These are phyloP conservation scores for Zaprionus vittiger DNA, from an alignment of 1,140 invertebrate genomes.

Conservation along the genomic window DNA sequence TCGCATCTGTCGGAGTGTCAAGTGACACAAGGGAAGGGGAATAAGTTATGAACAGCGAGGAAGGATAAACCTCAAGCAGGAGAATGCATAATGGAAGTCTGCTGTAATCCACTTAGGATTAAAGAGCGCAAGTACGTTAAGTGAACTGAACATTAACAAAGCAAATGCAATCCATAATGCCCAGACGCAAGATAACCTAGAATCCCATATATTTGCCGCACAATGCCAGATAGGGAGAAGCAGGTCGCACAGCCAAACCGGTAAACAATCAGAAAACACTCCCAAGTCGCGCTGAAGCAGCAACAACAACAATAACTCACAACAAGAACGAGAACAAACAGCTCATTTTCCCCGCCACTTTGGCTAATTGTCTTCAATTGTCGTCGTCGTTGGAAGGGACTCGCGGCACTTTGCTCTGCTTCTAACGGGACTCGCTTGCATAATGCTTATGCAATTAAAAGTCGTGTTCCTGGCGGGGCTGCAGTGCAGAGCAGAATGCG, in stretches of 20 bases:
- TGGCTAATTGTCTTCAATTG: slow-evolving; percentile 78
- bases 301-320: slow-evolving; percentile 29
- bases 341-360: slow-evolving; percentile 68
- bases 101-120: no score
- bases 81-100: background rate
- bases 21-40: background rate
- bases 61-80: no score
- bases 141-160: background rate
- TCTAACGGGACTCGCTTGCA: slow-evolving; percentile 42
- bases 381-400: slow-evolving; percentile 12
- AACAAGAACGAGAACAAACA: slow-evolving; percentile 40
- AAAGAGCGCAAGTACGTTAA: background rate
- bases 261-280: slow-evolving; percentile 30
- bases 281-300: slow-evolving; percentile 1
- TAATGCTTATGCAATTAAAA: slow-evolving; percentile 80
- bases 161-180: background rate
- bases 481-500: slow-evolving; percentile 54
- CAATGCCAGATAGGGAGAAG: slow-evolving; percentile 20
- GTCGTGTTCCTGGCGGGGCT: slow-evolving; percentile 41
- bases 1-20: background rate
- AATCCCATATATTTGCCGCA: slow-evolving; percentile 18
- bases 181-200: slow-evolving; percentile 22
- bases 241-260: slow-evolving; percentile 25
- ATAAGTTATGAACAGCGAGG: background rate
- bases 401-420: slow-evolving; percentile 46